Conservation (phyloP, 2,888 invertebrate species). For the Drosophila leonis region DNA sequence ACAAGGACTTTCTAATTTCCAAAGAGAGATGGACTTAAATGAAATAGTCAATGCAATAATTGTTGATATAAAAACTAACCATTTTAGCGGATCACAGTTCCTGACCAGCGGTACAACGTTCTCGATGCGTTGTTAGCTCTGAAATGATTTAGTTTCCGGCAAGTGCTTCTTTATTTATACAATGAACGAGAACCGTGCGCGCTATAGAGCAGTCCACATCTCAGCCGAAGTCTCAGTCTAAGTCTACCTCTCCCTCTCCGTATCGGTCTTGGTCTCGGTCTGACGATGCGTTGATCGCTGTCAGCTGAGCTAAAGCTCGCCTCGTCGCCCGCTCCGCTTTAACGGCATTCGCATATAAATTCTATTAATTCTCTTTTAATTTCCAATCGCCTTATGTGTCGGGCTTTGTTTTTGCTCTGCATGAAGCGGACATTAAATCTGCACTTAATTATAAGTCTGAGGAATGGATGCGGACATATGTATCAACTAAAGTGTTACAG, state of each 20-base stretch:
- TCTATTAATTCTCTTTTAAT: slow-evolving; percentile 70
- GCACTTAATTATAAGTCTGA: slow-evolving; percentile 35
- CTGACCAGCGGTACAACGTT: slow-evolving; percentile 45
- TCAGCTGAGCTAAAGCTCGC: slow-evolving; percentile 22
- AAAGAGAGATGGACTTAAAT: not conserved
- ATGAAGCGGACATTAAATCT: slow-evolving; percentile 41
- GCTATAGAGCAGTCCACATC: slow-evolving; percentile 17
- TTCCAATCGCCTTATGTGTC: slow-evolving; percentile 65
- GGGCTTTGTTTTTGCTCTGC: slow-evolving; percentile 56
- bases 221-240: slow-evolving; percentile 11
- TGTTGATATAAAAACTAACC: slow-evolving; percentile 43
- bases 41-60: not conserved
- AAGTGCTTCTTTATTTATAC: slow-evolving; percentile 78
- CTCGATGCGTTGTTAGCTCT: slow-evolving; percentile 54
- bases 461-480: slow-evolving; percentile 10
- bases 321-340: slow-evolving; percentile 49
- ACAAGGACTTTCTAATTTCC: slow-evolving; percentile 69
- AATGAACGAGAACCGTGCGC: slow-evolving; percentile 50
- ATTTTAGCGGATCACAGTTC: slow-evolving; percentile 37
- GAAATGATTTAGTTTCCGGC: slow-evolving; percentile 73
- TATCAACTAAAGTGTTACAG: slow-evolving; percentile 3
- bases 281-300: slow-evolving; percentile 18
- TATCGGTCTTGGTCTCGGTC: slow-evolving; percentile 9
- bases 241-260: not conserved
- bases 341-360: slow-evolving; percentile 65